Evolutionary conservation across 2,113 vertebrate species (phyloP), one percentile per base, ranked within the genome.

Genomic region (Sardina pilchardus): DNA sequence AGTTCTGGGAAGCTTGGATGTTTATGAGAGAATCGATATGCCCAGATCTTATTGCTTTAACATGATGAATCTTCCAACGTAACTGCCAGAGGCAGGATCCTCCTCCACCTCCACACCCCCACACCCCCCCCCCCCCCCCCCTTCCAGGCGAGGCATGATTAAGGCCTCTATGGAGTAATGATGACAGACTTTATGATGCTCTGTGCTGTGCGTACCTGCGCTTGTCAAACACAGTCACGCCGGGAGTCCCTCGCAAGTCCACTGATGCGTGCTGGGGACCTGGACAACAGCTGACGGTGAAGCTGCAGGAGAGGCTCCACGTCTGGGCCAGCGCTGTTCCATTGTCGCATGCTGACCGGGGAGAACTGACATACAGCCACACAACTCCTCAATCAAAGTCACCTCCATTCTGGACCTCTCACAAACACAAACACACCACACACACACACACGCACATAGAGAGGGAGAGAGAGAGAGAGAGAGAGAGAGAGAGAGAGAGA

Each of bases 21-120:
- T 86, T 88, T 87, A 83, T 59, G 86, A 59, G 83, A 43, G 83
- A 86, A 89, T 88, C 87, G 43, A 91, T 89, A 83, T 81, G 75
- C 84, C 85, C 16, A 30, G 63, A 83, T 88, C 82, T 88, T 81
- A 81, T 75, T 86, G 75, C 85, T 83, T 85, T 85, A 67, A 30
- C 84, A 84, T 88, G 89, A 91, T 91, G 86, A 90, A 90, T 89
- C 82, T 85, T 80, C n/a, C 82, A 45, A 84, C 44, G 78, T 75
- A 81, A 39, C 71, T 50, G n/a, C 10, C 16, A 83, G 39, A 45
- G 83, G 81, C 84, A 82, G 63, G 26, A 24, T 56, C 47, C 24
- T 71, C 63, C 26, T 30, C 63, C 63, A 67, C 63, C 63, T 3
- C 63, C n/a, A n/a, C n/a, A n/a, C n/a, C n/a, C n/a, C n/a, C n/a